These are phyloP conservation scores for Lophochroa leadbeateri DNA, from an alignment of 2,113 vertebrate genomes.

Conservation along the genomic window DNA sequence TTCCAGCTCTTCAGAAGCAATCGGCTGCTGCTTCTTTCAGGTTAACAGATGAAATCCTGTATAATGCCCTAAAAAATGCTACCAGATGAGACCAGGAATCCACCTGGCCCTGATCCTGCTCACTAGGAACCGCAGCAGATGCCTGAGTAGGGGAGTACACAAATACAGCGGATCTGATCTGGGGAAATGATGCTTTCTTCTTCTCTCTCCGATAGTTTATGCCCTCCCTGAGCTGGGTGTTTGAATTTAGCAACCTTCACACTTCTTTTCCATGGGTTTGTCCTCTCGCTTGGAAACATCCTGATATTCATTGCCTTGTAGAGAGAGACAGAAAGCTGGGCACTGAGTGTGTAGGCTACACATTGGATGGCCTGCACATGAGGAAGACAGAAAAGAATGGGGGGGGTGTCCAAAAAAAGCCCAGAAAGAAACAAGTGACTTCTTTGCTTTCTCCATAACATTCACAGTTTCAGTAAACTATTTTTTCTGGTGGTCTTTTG, in stretches of 20 bases:
- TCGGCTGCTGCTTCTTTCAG: neutral
- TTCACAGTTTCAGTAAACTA: neutral
- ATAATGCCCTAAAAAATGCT: constrained; percentile 22
- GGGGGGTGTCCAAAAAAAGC: neutral
- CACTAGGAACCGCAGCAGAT: neutral
- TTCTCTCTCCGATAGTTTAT: neutral
- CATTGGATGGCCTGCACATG: rapidly evolving
- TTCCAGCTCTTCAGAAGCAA: neutral
- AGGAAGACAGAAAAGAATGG: neutral
- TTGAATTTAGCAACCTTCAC: neutral
- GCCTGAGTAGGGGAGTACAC: neutral
- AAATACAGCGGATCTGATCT: neutral
- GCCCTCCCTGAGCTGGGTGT: neutral
- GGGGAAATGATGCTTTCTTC: neutral
- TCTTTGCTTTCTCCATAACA: neutral
- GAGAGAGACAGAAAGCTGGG: neutral
- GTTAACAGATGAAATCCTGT: constrained; percentile 12
- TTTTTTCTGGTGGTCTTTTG: neutral
- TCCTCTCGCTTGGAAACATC: neutral
- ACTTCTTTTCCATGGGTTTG: neutral
- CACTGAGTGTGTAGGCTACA: rapidly evolving
- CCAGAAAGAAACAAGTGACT: neutral
- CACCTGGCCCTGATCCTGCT: neutral
- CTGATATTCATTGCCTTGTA: neutral
- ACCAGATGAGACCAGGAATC: constrained; percentile 13